phyloP scores from a whole-genome alignment of 2,113 vertebrate species.

The Dasyprocta punctata region DNA sequence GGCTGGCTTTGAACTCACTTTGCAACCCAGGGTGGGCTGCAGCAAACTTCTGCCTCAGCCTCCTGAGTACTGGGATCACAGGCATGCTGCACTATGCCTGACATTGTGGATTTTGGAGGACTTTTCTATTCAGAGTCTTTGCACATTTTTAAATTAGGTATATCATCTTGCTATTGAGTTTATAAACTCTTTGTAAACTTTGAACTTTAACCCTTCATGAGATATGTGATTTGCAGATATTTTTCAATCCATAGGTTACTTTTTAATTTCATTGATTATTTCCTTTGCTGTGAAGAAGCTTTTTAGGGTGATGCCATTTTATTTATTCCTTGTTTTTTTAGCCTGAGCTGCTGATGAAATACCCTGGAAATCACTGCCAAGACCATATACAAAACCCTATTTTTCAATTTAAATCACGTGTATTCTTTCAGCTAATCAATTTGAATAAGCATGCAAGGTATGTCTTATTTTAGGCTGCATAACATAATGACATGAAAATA shows the following conservation, averaged over 20 bases:
- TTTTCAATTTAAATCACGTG: slow-evolving; percentile 38
- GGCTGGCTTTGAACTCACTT: not conserved
- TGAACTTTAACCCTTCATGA: not conserved
- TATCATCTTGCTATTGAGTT: not conserved
- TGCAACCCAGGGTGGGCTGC: not conserved
- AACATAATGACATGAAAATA: not conserved
- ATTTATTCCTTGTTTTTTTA: not conserved
- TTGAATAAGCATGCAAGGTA: not conserved
- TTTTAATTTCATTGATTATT: not conserved
- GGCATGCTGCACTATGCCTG: not conserved
- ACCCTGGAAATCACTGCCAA: not conserved
- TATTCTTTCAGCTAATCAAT: slow-evolving; percentile 13
- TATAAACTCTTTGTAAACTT: not conserved
- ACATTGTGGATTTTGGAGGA: not conserved
- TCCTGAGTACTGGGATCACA: not conserved
- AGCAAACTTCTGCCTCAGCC: not conserved
- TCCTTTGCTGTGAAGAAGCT: not conserved
- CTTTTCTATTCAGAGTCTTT: not conserved
- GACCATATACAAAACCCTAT: not conserved
- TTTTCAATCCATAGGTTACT: not conserved
- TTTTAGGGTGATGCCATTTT: not conserved
- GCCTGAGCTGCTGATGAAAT: not conserved
- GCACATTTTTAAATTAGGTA: not conserved
- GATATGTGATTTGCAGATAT: not conserved
- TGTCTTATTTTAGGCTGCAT: not conserved